These are phyloP conservation scores for Sminthopsis crassicaudata DNA, from an alignment of 2,113 vertebrate genomes.

Conservation along the genomic window DNA sequence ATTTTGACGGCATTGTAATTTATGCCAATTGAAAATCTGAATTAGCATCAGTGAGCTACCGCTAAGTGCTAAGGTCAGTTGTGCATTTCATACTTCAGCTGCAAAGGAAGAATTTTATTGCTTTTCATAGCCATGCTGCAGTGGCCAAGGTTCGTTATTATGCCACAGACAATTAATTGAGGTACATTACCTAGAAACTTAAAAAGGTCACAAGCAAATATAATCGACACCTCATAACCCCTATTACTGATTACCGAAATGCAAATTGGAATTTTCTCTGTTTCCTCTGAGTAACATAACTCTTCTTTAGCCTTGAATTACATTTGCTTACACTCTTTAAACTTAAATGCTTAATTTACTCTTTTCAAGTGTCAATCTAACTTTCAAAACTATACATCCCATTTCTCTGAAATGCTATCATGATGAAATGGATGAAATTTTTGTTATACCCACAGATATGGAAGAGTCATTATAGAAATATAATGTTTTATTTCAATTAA, in stretches of 20 bases:
- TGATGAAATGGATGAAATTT: slow-evolving; percentile 59
- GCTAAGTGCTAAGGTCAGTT: slow-evolving; percentile 82
- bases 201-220: slow-evolving; percentile 83
- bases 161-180: slow-evolving; percentile 86
- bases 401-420: slow-evolving; percentile 58
- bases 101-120: slow-evolving; percentile 81
- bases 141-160: slow-evolving; percentile 81
- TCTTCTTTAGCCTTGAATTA: slow-evolving; percentile 73
- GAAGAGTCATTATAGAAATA: slow-evolving; percentile 40
- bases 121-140: slow-evolving; percentile 77
- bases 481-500: slow-evolving; percentile 53
- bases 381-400: slow-evolving; percentile 52
- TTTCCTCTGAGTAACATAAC: slow-evolving; percentile 73
- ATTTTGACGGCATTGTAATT: slow-evolving; percentile 71
- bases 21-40: slow-evolving; percentile 73
- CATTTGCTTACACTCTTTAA: slow-evolving; percentile 79
- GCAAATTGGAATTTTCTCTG: slow-evolving; percentile 78
- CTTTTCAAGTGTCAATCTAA: slow-evolving; percentile 47
- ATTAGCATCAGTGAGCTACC: slow-evolving; percentile 78
- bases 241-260: slow-evolving; percentile 82
- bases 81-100: slow-evolving; percentile 82
- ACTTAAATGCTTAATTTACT: slow-evolving; percentile 77
- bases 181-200: slow-evolving; percentile 81
- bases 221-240: slow-evolving; percentile 83
- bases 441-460: slow-evolving; percentile 35